phyloP scores from a whole-genome alignment of 1,140 invertebrate species.

The Scaptomyza pallida region DNA sequence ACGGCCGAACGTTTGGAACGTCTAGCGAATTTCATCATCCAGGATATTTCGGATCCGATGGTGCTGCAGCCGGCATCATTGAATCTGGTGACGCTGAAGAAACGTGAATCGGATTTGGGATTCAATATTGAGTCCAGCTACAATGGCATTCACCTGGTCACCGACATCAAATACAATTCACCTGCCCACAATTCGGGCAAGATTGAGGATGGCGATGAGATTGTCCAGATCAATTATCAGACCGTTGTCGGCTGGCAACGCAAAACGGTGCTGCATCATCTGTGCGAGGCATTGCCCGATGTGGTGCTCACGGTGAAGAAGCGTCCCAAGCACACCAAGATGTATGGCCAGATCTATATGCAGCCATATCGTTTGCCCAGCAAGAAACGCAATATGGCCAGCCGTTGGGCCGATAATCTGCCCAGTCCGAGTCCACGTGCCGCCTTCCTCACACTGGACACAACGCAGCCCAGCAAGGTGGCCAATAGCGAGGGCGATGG shows the following conservation, averaged over 20 bases:
- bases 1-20: slow-evolving; percentile 89
- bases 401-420: slow-evolving; percentile 86
- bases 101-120: slow-evolving; percentile 91
- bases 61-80: slow-evolving; percentile 94
- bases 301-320: slow-evolving; percentile 93
- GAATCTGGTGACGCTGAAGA: slow-evolving; percentile 93
- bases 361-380: slow-evolving; percentile 91
- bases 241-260: slow-evolving; percentile 95
- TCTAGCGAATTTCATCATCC: slow-evolving; percentile 94
- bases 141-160: slow-evolving; percentile 91
- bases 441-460: slow-evolving; percentile 87
- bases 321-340: slow-evolving; percentile 92
- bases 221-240: slow-evolving; percentile 96
- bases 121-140: slow-evolving; percentile 94
- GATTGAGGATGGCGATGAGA: slow-evolving; percentile 96
- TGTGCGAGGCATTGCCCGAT: slow-evolving; percentile 92
- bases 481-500: slow-evolving; percentile 1
- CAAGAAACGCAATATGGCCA: slow-evolving; percentile 88
- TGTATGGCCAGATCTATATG: slow-evolving; percentile 92
- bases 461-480: slow-evolving; percentile 84
- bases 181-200: slow-evolving; percentile 94
- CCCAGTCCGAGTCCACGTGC: slow-evolving; percentile 88
- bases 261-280: slow-evolving; percentile 90
- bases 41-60: slow-evolving; percentile 94
- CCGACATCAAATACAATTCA: slow-evolving; percentile 93